Evolutionary conservation across 2,888 invertebrate genomes (phyloP), one percentile per base, ranked within the genome.

Genomic region (Hermaeophaga mercurialis): DNA sequence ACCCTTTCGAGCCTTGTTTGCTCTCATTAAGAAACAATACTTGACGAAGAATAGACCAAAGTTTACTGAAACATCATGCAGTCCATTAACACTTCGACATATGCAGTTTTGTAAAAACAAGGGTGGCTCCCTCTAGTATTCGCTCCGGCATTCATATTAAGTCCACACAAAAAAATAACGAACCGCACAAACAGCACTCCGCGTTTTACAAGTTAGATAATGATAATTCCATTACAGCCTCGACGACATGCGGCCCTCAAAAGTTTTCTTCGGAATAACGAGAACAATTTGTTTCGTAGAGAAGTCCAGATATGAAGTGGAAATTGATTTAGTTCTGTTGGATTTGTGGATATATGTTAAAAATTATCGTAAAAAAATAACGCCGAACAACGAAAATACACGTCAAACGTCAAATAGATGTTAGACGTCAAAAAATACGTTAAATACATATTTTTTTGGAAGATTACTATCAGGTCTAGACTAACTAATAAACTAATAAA

Each of bases 201-300:
- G 69, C 70, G 66, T 71, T 72, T 73, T 71, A 71, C 70, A 72
- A 73, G 69, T 70, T 70, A 63, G 70, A 70, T 71, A 72, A 73
- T 72, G 71, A 70, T 73, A 74, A 73, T 74, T 73, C 71, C 64
- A 70, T 74, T 73, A 73, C 68, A 58, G 56, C 56, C 54, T 54
- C 34, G 38, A 24, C 12, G 44, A 12, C 24, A 48, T 43, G 59
- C 19, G 41, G 39, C 47, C 36, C 58, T 22, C 39, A 62, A 64
- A 39, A 45, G 33, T 41, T 49, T 33, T 15, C 7, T 17, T 14
- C 18, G 5, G n/a, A n/a, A n/a, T n/a, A n/a, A n/a, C n/a, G n/a
- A n/a, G n/a, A n/a, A n/a, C n/a, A n/a, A n/a, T n/a, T n/a, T n/a
- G n/a, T n/a, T n/a, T n/a, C n/a, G n/a, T n/a, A n/a, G n/a, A n/a